Evolutionary conservation across 2,113 vertebrate species (phyloP).

Genomic region (Callorhinus ursinus): DNA sequence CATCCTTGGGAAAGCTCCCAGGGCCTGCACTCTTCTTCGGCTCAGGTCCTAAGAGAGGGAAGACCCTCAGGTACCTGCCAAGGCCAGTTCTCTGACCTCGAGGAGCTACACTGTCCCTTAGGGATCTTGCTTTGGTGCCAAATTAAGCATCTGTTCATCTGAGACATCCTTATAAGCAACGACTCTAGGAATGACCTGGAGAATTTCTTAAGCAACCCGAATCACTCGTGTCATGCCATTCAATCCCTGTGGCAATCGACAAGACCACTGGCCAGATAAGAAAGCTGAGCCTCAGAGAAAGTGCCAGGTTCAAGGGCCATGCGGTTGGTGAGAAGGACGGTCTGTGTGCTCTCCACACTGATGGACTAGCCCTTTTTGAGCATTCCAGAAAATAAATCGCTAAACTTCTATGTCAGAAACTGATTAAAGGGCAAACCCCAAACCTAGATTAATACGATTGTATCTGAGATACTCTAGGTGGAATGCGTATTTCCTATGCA

Average conservation of each 20-base stretch:
- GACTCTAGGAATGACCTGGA: neutral
- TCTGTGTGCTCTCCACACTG: neutral
- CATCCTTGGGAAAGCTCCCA: neutral
- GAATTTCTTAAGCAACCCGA: neutral
- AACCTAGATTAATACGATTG: neutral
- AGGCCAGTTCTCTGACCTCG: neutral
- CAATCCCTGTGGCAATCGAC: neutral
- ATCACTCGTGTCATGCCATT: neutral
- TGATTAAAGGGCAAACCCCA: neutral
- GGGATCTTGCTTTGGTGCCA: neutral
- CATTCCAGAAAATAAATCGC: no score
- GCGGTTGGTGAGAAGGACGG: neutral
- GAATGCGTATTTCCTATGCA: neutral
- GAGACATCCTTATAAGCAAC: neutral
- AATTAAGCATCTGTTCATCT: neutral
- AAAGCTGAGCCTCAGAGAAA: neutral
- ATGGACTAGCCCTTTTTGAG: neutral
- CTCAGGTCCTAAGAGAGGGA: neutral
- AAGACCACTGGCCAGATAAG: neutral
- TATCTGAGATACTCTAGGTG: neutral
- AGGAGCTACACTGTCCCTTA: neutral
- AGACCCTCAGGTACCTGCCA: rapidly evolving
- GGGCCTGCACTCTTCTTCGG: no score
- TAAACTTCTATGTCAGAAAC: neutral
- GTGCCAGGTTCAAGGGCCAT: neutral